These are phyloP conservation scores for Schizaphis graminum DNA, from an alignment of 2,888 invertebrate species.

Conservation along the genomic window DNA sequence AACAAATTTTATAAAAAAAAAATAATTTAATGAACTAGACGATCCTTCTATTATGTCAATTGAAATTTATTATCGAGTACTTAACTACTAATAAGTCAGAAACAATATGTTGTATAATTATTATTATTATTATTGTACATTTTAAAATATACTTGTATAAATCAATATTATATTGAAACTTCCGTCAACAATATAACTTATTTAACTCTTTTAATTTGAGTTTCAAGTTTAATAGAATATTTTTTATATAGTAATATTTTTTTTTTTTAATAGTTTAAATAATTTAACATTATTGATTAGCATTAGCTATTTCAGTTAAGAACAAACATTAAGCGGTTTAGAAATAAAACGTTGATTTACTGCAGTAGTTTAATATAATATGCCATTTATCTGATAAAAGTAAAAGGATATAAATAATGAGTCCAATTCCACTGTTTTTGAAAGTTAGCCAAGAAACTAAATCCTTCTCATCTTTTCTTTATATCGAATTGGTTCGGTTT, in stretches of 20 bases:
- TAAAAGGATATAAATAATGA: conserved; percentile 49
- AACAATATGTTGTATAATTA: not conserved
- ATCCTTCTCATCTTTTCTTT: conserved; percentile 24
- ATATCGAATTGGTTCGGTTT: conserved; percentile 40
- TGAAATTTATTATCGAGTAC: not conserved
- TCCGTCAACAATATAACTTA: not conserved
- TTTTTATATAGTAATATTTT: too few species aligned
- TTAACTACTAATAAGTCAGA: not conserved
- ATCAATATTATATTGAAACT: not conserved
- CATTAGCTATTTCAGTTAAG: not conserved
- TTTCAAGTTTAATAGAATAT: not conserved
- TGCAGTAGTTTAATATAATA: conserved; percentile 22
- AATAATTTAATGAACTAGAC: not conserved
- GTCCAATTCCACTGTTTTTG: conserved; percentile 45
- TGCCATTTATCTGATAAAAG: conserved; percentile 35
- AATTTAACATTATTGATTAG: not conserved
- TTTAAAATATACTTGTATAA: not conserved
- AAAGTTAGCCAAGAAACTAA: conserved; percentile 52
- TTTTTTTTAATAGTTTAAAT: not conserved
- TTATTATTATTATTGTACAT: not conserved
- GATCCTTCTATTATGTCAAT: not conserved
- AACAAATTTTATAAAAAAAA: not conserved
- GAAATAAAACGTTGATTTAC: conserved; percentile 19
- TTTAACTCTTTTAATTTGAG: not conserved
- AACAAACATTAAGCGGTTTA: not conserved